Percentiles rank a stretch among this genome's conserved stretches.
Conservation (phyloP, 1,140 invertebrate genomes). For the Conus ventricosus region DNA sequence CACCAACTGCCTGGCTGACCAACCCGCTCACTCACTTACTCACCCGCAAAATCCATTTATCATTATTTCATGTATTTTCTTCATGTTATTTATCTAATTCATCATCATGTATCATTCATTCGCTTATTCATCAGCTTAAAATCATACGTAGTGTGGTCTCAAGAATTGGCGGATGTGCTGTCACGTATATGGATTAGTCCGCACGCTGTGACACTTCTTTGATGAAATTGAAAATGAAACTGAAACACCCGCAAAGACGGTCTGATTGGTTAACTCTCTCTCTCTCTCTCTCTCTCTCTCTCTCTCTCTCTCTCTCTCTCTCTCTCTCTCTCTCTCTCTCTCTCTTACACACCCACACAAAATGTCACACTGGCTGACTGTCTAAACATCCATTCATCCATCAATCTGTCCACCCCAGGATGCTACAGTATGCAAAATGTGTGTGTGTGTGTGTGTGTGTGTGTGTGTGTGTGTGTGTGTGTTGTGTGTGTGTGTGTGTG, state of each 20-base stretch:
- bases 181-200: no score
- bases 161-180: no score
- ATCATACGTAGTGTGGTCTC: not conserved
- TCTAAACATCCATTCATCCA: not conserved
- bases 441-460: not conserved
- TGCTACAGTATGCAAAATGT: not conserved
- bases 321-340: not conserved
- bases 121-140: not conserved
- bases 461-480: no score
- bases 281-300: not conserved
- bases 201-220: no score
- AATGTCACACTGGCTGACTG: not conserved
- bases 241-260: no score
- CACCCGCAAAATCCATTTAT: not conserved
- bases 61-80: not conserved
- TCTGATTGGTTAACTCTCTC: no score
- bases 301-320: not conserved
- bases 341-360: not conserved
- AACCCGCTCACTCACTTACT: not conserved
- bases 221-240: no score
- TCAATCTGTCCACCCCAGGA: not conserved
- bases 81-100: not conserved
- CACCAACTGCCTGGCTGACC: no score
- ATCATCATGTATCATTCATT: not conserved
- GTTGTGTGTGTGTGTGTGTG: no score